Evolutionary conservation across 2,797 vertebrate species (phyloP).

Genomic region (Lithobates pipiens): DNA sequence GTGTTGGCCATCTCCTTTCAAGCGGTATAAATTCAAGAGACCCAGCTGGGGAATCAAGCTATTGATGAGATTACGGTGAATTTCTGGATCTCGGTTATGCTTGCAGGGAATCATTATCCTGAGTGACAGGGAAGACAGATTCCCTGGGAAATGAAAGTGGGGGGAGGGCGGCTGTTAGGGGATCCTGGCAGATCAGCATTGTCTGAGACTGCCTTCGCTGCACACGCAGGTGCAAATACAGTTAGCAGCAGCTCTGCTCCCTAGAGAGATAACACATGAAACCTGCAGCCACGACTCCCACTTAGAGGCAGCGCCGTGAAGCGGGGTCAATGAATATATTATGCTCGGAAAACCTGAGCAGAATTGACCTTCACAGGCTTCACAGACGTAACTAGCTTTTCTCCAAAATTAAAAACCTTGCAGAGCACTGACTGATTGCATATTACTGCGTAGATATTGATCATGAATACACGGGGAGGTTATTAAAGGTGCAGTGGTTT

Average conservation of each 20-base stretch:
- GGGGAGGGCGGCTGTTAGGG: constrained; percentile 61
- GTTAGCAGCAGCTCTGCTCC: constrained; percentile 66
- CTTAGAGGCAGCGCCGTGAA: constrained; percentile 61
- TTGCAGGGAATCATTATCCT: constrained; percentile 70
- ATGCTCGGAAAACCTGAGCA: constrained; percentile 36
- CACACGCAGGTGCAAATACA: constrained; percentile 64
- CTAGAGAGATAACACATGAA: constrained; percentile 64
- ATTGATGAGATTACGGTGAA: constrained; percentile 70
- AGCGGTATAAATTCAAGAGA: constrained; percentile 67
- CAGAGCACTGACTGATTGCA: constrained; percentile 5
- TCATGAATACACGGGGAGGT: constrained; percentile 32
- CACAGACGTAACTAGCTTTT: constrained; percentile 59
- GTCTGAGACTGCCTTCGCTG: constrained; percentile 67
- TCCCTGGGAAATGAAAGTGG: constrained; percentile 66
- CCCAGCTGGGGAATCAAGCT: constrained; percentile 71
- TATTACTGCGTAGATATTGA: constrained; percentile 31
- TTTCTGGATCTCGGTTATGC: constrained; percentile 72
- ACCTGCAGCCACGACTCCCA: constrained; percentile 56
- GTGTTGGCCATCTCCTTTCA: constrained; percentile 62
- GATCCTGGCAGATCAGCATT: constrained; percentile 66
- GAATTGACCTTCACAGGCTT: constrained; percentile 63
- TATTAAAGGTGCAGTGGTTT: constrained; percentile 26
- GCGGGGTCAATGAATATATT: constrained; percentile 53
- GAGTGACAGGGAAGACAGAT: constrained; percentile 76
- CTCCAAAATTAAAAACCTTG: constrained; percentile 58